These are phyloP conservation scores for Lineus longissimus DNA, from an alignment of 1,140 invertebrate genomes.

Conservation along the genomic window DNA sequence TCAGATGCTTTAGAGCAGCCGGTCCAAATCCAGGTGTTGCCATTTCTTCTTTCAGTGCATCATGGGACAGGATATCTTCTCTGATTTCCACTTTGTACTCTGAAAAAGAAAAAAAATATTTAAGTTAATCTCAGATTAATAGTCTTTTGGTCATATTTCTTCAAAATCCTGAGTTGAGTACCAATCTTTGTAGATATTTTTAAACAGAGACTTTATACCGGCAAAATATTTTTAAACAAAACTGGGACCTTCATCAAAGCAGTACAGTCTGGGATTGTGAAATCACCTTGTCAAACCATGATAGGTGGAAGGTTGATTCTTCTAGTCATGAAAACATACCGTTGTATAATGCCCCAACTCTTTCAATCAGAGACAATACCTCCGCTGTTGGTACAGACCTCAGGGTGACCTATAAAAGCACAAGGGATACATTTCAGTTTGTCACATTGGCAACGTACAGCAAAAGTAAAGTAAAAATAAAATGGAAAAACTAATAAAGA, in stretches of 20 bases:
- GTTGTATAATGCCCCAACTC: conserved; percentile 48
- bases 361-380: conserved; percentile 45
- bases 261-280: too few relatives aligned
- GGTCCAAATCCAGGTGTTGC: conserved; percentile 60
- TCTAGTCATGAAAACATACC: too few relatives aligned
- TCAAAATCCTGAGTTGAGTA: too few relatives aligned
- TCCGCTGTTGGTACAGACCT: conserved; percentile 47
- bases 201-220: too few relatives aligned
- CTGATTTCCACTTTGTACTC: conserved; percentile 24
- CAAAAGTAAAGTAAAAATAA: conserved; percentile 2
- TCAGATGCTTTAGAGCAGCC: conserved; percentile 34
- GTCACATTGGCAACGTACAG: conserved; percentile 53
- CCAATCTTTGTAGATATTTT: too few relatives aligned
- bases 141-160: too few relatives aligned
- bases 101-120: conserved; percentile 11
- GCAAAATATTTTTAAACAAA: too few relatives aligned
- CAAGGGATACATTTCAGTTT: conserved; percentile 13
- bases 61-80: conserved; percentile 32
- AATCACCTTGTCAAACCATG: too few relatives aligned
- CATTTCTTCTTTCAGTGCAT: conserved; percentile 57
- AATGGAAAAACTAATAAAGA: background rate
- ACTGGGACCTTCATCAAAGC: too few relatives aligned
- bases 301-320: too few relatives aligned
- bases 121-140: conserved; percentile 1
- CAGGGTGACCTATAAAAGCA: conserved; percentile 47